Conservation (phyloP, 2,113 vertebrate genomes). For the Passer domesticus region DNA sequence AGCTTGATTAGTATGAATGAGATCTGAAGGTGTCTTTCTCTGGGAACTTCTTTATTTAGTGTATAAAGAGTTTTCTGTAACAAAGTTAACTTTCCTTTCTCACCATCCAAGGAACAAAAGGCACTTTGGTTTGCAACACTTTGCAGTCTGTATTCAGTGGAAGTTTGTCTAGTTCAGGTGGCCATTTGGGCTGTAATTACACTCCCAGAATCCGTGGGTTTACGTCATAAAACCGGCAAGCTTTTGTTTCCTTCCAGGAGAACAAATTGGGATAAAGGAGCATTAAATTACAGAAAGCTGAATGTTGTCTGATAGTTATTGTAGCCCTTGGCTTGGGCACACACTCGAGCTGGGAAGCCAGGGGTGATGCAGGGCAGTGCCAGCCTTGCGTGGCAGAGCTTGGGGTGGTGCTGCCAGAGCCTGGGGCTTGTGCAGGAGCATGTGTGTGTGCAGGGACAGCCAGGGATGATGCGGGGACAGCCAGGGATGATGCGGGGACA, state of each 20-base stretch:
- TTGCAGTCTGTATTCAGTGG: conserved; percentile 24
- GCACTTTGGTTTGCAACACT: not conserved
- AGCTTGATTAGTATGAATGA: not conserved
- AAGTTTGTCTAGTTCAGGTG: conserved; percentile 8
- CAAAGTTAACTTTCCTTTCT: not conserved
- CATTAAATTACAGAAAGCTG: not conserved
- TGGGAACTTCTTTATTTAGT: not conserved
- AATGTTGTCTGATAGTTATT: not conserved
- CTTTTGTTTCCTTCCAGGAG: not conserved
- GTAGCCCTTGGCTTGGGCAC: not conserved
- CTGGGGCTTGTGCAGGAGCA: not conserved
- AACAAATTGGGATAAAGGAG: not conserved
- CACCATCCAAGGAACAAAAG: not conserved
- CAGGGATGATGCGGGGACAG: too few species aligned
- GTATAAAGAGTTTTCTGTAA: not conserved
- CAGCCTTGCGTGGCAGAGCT: not conserved
- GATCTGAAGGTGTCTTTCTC: not conserved
- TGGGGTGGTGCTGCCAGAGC: not conserved
- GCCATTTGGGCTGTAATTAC: not conserved
- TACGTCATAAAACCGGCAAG: not conserved
- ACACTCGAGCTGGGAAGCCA: not conserved
- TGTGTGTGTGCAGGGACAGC: not conserved
- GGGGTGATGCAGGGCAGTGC: not conserved
- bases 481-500: too few species aligned
- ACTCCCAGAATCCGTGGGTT: not conserved